Evolutionary conservation across 2,797 vertebrate species (phyloP), one percentile per base, ranked within the genome.

Genomic region (Molossus alvarezi): DNA sequence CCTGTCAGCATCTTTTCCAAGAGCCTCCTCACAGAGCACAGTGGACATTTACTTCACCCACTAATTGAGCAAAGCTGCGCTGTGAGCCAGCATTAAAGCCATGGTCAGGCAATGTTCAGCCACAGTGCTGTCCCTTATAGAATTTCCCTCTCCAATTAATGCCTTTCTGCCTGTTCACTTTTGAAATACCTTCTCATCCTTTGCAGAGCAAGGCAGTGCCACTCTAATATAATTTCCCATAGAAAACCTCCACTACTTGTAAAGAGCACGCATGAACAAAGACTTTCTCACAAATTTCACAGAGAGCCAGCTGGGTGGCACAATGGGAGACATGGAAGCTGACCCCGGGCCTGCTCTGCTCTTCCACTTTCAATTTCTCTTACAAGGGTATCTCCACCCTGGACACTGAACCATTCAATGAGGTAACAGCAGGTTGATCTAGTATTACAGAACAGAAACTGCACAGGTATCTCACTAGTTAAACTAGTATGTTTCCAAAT

Each of bases 81-180:
- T 21, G 17, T 2, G 33, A 65, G 55, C 62, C 33, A 29, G 60
- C 37, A 25, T 69, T 72, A 75, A 65, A 86, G 51, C 90, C 33
- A 27, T 8, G 53, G 27, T 37, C 76, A 29, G 29, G 9, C 17
- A 18, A 9, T 12, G 25, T 65, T 80, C 80, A 72, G 55, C 33
- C 45, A 48, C 45, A 11, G 75, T 33, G 37, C 48, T 29, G 15
- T 5, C 77, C 55, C 21, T 92, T 18, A 48, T 41, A 83, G 86
- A 92, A 89, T 4, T 86, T 73, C 62, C 58, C 33, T 87, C 25
- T 67, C 65, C 51, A 23, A 20, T 53, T 33, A 73, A 51, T 67
- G 67, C 20, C 17, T 65, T 64, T 94, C 83, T 51, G 41, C 29
- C 75, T 91, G 67, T 60, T 93, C 87, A 87, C 86, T 91, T 89